These are phyloP conservation scores for Syngnathus floridae DNA, from an alignment of 2,113 vertebrate genomes.

Conservation along the genomic window DNA sequence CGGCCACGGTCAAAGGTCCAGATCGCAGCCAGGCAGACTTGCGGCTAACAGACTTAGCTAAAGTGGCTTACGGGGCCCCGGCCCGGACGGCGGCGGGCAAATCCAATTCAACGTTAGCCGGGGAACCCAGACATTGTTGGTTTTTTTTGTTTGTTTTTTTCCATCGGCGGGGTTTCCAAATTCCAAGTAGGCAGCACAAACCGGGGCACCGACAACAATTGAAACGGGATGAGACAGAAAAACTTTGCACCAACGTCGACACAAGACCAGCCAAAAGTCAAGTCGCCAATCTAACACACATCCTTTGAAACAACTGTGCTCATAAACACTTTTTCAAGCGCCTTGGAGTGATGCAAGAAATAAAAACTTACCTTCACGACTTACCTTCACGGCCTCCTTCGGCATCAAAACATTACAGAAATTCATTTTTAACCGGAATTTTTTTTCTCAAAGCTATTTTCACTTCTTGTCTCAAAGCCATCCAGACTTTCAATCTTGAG, in stretches of 20 bases:
- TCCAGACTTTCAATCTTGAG: background rate
- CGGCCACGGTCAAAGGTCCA: slow-evolving; percentile 35
- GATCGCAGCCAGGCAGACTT: slow-evolving; percentile 49
- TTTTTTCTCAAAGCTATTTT: background rate
- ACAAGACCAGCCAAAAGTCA: background rate
- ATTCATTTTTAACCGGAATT: background rate
- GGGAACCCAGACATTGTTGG: slow-evolving; percentile 17
- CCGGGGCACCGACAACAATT: no score
- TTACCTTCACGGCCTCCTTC: background rate
- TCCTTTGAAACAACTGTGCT: background rate
- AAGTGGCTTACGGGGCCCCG: slow-evolving; percentile 64
- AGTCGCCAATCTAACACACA: background rate
- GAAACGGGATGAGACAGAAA: slow-evolving; percentile 17
- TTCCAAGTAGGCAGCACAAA: slow-evolving; percentile 26
- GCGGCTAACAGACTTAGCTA: slow-evolving; percentile 65
- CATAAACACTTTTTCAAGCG: background rate
- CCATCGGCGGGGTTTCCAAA: slow-evolving; percentile 41
- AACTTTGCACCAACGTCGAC: background rate
- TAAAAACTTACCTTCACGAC: background rate
- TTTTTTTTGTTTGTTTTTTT: slow-evolving; percentile 49
- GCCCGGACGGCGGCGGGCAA: slow-evolving; percentile 53
- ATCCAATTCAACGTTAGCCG: slow-evolving; percentile 63
- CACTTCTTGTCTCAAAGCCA: background rate
- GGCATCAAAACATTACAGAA: background rate
- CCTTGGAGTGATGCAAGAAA: background rate